Conservation (phyloP, 2,888 invertebrate species). For the Rhamnusium bicolor region DNA sequence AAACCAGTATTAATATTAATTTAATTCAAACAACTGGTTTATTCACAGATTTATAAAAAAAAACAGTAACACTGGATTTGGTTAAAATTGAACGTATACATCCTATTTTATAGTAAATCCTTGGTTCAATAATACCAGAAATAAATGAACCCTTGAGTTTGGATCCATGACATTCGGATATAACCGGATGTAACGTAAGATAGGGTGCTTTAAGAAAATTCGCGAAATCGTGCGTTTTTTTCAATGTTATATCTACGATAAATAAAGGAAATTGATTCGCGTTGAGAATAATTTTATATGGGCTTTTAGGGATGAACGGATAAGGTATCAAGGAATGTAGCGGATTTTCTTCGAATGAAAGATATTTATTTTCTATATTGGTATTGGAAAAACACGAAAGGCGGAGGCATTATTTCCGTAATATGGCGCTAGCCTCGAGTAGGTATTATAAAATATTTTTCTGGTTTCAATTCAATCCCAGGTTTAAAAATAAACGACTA, state of each 20-base stretch:
- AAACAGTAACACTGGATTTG: neutral
- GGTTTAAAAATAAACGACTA: neutral
- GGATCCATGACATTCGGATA: constrained; percentile 27
- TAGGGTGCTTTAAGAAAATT: constrained; percentile 40
- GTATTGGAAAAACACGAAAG: neutral
- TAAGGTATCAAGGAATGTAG: constrained; percentile 4
- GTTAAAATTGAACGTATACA: neutral
- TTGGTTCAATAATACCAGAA: constrained; percentile 14
- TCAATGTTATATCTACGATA: constrained; percentile 37
- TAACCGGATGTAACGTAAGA: constrained; percentile 33
- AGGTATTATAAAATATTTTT: constrained; percentile 8
- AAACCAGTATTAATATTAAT: too few relatives aligned
- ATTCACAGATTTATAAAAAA: too few relatives aligned
- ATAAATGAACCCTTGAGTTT: constrained; percentile 31
- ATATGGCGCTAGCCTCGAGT: neutral
- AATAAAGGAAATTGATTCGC: constrained; percentile 48
- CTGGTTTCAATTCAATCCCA: constrained; percentile 2
- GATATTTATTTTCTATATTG: constrained; percentile 28
- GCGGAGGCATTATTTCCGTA: neutral
- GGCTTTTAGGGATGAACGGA: constrained; percentile 33
- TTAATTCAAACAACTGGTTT: too few relatives aligned
- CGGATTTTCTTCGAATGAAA: constrained; percentile 14
- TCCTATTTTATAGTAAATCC: constrained; percentile 20
- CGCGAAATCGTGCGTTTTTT: constrained; percentile 37
- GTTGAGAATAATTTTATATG: constrained; percentile 42